Percentiles rank a stretch among this genome's conserved stretches.
Evolutionary conservation across 2,113 vertebrate genomes (phyloP).

Genomic region (Pomatorhinus ruficollis): DNA sequence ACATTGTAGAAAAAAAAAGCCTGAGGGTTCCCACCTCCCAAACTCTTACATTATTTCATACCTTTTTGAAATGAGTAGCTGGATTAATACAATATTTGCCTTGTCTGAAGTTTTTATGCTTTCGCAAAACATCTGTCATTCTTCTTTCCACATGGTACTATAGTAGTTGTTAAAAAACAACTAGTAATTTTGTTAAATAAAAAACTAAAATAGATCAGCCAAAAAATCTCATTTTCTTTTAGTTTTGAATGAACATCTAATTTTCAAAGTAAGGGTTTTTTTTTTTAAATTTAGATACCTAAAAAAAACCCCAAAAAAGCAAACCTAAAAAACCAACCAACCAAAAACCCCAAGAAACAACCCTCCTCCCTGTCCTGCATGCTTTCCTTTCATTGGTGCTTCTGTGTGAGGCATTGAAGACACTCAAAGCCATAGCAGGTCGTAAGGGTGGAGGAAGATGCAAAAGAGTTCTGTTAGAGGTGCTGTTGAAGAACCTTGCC

Average conservation of each 20-base stretch:
- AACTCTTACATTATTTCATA: not conserved
- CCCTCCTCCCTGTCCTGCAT: fast-evolving
- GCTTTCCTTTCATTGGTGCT: not conserved
- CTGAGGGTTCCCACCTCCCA: not conserved
- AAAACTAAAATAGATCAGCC: not conserved
- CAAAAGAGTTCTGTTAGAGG: not conserved
- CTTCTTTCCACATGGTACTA: not conserved
- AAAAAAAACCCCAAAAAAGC: not conserved
- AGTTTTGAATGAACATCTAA: not conserved
- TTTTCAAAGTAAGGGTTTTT: conserved; percentile 2
- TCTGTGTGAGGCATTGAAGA: not conserved
- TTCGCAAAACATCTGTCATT: not conserved
- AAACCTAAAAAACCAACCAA: not conserved
- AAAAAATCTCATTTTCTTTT: not conserved
- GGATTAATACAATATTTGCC: not conserved
- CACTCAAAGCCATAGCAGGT: not conserved
- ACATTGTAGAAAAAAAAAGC: not conserved
- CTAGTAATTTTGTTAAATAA: not conserved
- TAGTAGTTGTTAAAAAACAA: not conserved
- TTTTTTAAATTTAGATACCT: not conserved
- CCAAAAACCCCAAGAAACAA: not conserved
- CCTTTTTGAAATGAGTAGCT: not conserved
- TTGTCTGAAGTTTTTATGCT: not conserved
- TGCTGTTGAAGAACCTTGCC: not conserved
- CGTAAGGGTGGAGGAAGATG: not conserved